A percentile compares a stretch with the other conserved stretches of the same genome.
phyloP scores from a whole-genome alignment of 2,888 invertebrate species.

The Pyrgus malvae region DNA sequence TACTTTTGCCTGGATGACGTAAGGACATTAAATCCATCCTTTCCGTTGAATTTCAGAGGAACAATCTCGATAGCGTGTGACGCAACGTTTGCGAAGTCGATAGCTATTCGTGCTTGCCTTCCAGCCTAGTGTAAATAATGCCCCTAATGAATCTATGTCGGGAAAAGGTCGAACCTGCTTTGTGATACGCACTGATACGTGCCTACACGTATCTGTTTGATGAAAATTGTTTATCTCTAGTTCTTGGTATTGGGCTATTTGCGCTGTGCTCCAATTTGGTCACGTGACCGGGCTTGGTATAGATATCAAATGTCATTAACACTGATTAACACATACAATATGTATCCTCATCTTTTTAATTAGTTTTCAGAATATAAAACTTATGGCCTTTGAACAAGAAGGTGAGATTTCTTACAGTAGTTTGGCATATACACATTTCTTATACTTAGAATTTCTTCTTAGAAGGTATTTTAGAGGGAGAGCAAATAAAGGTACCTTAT shows the following conservation, averaged over 20 bases:
- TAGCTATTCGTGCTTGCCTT: conserved; percentile 21
- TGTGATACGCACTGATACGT: conserved; percentile 11
- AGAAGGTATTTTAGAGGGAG: no score
- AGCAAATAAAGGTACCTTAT: no score
- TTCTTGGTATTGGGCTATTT: conserved; percentile 7
- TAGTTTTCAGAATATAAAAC: no score
- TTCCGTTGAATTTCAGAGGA: background rate
- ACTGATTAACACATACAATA: no score
- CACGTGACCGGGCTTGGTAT: background rate
- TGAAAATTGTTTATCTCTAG: conserved; percentile 2
- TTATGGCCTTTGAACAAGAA: no score
- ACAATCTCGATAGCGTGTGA: background rate
- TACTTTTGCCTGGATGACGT: background rate
- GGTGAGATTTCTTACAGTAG: no score
- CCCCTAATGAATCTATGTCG: conserved; percentile 18
- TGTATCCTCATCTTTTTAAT: no score
- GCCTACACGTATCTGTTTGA: conserved; percentile 7
- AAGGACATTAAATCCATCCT: background rate
- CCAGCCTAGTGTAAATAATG: conserved; percentile 19
- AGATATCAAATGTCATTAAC: no score
- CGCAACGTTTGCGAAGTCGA: conserved; percentile 13
- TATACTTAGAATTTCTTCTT: no score
- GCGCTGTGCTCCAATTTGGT: background rate
- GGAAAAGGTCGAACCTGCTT: conserved; percentile 20
- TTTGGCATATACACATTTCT: no score